These are phyloP conservation scores for Pipa parva DNA, from an alignment of 2,113 vertebrate species.

Conservation along the genomic window DNA sequence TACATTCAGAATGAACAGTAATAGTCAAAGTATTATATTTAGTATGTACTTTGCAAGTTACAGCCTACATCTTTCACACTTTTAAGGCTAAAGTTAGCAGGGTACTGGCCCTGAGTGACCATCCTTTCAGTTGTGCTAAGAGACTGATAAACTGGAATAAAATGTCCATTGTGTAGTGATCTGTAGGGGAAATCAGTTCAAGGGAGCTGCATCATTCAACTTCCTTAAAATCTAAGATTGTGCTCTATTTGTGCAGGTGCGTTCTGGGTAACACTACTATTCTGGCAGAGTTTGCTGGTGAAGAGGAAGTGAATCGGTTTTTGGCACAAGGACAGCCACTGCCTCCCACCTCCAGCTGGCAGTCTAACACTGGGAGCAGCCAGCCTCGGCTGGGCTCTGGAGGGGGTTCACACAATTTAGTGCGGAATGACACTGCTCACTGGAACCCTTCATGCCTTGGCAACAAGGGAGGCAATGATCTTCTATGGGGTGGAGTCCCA, in stretches of 20 bases:
- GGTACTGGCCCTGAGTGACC: too few relatives aligned
- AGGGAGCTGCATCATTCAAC: too few relatives aligned
- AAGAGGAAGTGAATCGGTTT: slow-evolving; percentile 96
- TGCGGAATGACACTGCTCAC: slow-evolving; percentile 70
- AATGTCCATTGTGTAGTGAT: too few relatives aligned
- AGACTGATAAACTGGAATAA: too few relatives aligned
- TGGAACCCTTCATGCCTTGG: slow-evolving; percentile 79
- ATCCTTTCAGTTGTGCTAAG: too few relatives aligned
- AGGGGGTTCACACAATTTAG: slow-evolving; percentile 73
- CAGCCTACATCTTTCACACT: too few relatives aligned
- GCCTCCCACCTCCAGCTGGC: slow-evolving; percentile 91
- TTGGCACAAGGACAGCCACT: slow-evolving; percentile 93
- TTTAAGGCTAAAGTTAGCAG: too few relatives aligned
- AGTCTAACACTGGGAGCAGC: slow-evolving; percentile 81
- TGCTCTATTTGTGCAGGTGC: slow-evolving; percentile 70
- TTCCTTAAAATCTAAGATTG: too few relatives aligned
- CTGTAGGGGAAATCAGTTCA: too few relatives aligned
- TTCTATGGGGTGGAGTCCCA: slow-evolving; percentile 90
- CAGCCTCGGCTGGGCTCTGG: slow-evolving; percentile 77
- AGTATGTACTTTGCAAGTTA: too few relatives aligned
- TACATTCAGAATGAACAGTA: too few relatives aligned
- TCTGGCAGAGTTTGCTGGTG: slow-evolving; percentile 94
- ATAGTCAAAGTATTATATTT: too few relatives aligned
- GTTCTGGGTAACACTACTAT: slow-evolving; percentile 99
- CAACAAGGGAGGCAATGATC: slow-evolving; percentile 77